Conservation (phyloP, 2,797 vertebrate species). For the Fistularia commersonii region DNA sequence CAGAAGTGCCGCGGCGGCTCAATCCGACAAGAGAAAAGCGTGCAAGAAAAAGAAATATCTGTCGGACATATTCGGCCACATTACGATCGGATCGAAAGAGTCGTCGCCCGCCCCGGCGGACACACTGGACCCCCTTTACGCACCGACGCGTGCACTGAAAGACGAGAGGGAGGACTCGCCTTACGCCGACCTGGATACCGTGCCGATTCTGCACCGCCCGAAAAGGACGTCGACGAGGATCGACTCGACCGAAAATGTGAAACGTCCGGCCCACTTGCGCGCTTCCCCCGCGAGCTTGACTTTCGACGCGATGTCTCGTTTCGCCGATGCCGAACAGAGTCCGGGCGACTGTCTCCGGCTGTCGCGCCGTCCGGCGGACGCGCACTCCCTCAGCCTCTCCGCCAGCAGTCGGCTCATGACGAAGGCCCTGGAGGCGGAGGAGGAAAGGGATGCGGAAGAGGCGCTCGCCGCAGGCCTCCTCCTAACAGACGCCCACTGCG, state of each 20-base stretch:
- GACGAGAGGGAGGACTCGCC: conserved; percentile 67
- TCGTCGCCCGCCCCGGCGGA: conserved; percentile 16
- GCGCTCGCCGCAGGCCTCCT: conserved; percentile 35
- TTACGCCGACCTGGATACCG: conserved; percentile 72
- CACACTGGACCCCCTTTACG: conserved; percentile 21
- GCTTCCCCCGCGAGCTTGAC: conserved; percentile 15
- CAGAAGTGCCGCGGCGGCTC: conserved; percentile 40
- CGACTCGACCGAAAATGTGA: conserved; percentile 26
- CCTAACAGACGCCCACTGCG: conserved; percentile 17
- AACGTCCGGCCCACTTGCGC: conserved; percentile 1
- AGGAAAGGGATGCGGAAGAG: conserved; percentile 57
- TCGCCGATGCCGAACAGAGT: conserved; percentile 26
- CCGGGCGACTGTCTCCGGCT: conserved; percentile 29
- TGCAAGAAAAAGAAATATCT: conserved; percentile 71
- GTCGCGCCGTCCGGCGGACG: conserved; percentile 40
- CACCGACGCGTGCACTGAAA: conserved; percentile 44
- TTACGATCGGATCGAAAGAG: conserved; percentile 58
- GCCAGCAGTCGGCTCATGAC: conserved; percentile 73
- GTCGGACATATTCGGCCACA: conserved; percentile 70
- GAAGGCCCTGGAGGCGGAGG: conserved; percentile 66
- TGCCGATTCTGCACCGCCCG: conserved; percentile 72
- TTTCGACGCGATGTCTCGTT: conserved; percentile 24
- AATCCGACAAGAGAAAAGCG: conserved; percentile 54
- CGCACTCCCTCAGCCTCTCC: conserved; percentile 63
- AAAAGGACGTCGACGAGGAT: conserved; percentile 55